Evolutionary conservation across 2,113 vertebrate genomes (phyloP).

Genomic region (Cyrtonyx montezumae): DNA sequence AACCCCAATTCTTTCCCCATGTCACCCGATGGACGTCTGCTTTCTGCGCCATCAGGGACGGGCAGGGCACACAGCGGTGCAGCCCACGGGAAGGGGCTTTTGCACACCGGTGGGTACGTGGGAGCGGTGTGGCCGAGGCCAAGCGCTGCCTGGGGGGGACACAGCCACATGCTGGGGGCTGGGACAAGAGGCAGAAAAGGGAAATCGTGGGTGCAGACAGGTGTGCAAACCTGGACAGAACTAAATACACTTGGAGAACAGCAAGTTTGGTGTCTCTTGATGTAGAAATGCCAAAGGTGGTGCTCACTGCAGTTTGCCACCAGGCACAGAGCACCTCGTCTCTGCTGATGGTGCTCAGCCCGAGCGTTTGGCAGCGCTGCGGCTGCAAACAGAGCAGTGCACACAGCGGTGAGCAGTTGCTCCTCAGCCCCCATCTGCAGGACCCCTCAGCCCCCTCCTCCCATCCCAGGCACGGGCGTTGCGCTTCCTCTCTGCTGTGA

Average conservation of each 20-base stretch:
- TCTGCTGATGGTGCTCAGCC: background rate
- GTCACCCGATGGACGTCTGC: background rate
- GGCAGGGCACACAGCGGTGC: background rate
- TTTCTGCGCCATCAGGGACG: background rate
- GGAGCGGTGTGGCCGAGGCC: background rate
- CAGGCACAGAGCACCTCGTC: background rate
- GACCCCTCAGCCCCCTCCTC: no score
- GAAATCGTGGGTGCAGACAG: background rate
- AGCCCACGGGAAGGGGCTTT: background rate
- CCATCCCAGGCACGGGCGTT: background rate
- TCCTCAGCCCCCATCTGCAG: no score
- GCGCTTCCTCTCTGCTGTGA: background rate
- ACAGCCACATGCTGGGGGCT: background rate
- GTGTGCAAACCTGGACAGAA: background rate
- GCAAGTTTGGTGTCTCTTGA: background rate
- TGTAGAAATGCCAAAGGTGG: background rate
- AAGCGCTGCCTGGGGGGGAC: background rate
- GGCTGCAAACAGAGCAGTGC: background rate
- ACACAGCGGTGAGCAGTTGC: no score
- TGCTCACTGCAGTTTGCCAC: background rate
- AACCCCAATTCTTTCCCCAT: background rate
- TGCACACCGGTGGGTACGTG: background rate
- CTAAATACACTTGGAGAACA: background rate
- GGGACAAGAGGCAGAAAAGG: background rate
- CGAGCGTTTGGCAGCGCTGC: background rate